These are phyloP conservation scores for Hymenopus coronatus DNA, from an alignment of 2,888 invertebrate genomes.

Conservation along the genomic window DNA sequence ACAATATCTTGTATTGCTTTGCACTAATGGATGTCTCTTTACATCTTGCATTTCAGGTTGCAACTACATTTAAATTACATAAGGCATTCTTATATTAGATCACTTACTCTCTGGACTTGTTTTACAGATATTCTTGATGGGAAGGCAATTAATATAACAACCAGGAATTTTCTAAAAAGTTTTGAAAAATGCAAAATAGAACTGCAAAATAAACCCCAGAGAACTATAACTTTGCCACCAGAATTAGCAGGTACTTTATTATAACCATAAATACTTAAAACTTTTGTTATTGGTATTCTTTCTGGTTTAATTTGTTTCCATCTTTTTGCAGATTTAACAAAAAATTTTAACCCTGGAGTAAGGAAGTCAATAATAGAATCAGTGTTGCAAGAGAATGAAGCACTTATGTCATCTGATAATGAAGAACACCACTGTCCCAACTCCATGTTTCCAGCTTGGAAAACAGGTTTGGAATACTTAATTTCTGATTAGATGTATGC, in stretches of 20 bases:
- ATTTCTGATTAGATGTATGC: too few species aligned
- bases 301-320: not conserved
- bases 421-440: not conserved
- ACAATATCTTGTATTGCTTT: too few species aligned
- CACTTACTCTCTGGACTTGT: not conserved
- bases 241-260: not conserved
- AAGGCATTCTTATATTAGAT: not conserved
- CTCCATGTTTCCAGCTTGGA: constrained; percentile 3
- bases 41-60: not conserved
- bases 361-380: not conserved
- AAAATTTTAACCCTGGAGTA: constrained; percentile 8
- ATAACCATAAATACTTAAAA: not conserved
- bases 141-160: constrained; percentile 40
- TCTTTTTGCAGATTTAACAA: not conserved
- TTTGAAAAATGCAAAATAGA: constrained; percentile 4
- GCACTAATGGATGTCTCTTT: not conserved
- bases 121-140: constrained; percentile 52
- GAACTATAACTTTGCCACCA: not conserved
- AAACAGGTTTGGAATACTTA: not conserved
- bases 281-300: not conserved
- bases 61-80: not conserved
- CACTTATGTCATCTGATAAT: not conserved
- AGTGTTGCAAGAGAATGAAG: not conserved
- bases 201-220: not conserved
- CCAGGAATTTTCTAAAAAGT: constrained; percentile 7